These are phyloP conservation scores for Mobula birostris DNA, from an alignment of 2,113 vertebrate genomes.

Conservation along the genomic window DNA sequence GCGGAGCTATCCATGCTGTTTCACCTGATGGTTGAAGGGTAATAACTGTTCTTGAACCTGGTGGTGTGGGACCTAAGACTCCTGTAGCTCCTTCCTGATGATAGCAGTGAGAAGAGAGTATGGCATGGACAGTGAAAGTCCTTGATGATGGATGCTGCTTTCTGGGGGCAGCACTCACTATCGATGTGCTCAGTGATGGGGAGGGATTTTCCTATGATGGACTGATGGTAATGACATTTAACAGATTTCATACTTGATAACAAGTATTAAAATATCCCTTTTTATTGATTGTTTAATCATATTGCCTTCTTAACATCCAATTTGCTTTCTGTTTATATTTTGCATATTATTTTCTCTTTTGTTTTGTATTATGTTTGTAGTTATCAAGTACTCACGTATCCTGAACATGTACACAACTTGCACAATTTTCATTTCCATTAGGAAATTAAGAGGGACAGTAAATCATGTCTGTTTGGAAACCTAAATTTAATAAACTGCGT, in stretches of 20 bases:
- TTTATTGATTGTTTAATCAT: not conserved
- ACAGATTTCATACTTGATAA: not conserved
- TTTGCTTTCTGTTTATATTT: not conserved
- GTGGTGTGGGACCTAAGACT: no score
- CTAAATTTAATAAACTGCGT: not conserved
- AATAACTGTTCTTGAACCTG: no score
- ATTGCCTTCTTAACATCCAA: not conserved
- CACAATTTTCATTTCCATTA: not conserved
- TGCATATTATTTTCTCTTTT: not conserved
- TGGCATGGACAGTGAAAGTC: no score
- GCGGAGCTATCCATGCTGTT: no score
- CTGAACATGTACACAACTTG: not conserved
- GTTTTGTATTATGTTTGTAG: not conserved
- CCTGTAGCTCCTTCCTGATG: no score
- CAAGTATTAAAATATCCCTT: not conserved
- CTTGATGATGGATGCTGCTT: no score
- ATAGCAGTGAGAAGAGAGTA: no score
- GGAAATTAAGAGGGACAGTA: not conserved
- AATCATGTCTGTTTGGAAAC: not conserved
- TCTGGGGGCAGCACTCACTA: no score
- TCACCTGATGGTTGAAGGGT: no score
- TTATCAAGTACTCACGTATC: not conserved
- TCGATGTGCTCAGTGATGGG: no score
- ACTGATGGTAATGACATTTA: no score
- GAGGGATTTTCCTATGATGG: no score